Conservation (phyloP, 1,140 invertebrate genomes). For the Drosophila hydei region DNA sequence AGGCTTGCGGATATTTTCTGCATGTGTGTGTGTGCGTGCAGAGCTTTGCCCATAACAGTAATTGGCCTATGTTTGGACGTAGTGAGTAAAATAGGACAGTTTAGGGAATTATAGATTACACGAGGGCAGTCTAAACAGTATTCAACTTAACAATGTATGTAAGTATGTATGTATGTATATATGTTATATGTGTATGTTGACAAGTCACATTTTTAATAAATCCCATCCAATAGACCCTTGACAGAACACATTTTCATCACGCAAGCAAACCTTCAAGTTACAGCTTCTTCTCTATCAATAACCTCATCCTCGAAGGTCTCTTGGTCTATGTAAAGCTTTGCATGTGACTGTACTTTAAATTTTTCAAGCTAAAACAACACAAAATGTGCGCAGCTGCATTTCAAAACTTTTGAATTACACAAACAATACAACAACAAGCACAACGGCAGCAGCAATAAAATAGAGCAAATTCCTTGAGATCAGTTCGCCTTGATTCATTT, state of each 20-base stretch:
- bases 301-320: background rate
- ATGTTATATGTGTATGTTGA: too few relatives aligned
- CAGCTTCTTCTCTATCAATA: background rate
- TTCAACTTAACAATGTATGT: too few relatives aligned
- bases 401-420: slow-evolving; percentile 73
- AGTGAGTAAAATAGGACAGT: slow-evolving; percentile 6
- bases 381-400: slow-evolving; percentile 75
- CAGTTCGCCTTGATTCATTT: slow-evolving; percentile 7
- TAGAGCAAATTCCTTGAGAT: slow-evolving; percentile 66
- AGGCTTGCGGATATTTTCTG: slow-evolving; percentile 43
- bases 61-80: slow-evolving; percentile 12
- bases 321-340: slow-evolving; percentile 27
- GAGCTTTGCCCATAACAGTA: slow-evolving; percentile 10
- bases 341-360: slow-evolving; percentile 58
- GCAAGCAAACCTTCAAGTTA: background rate
- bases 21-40: slow-evolving; percentile 4
- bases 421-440: slow-evolving; percentile 45
- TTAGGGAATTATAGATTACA: too few relatives aligned
- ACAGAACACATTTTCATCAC: too few relatives aligned
- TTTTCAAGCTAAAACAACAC: too few relatives aligned
- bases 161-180: too few relatives aligned
- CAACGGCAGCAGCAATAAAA: slow-evolving; percentile 3
- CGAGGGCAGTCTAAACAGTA: too few relatives aligned
- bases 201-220: too few relatives aligned
- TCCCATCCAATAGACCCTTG: too few relatives aligned